Conservation (phyloP, 2,113 vertebrate genomes). For the Aegotheles bennettii region DNA sequence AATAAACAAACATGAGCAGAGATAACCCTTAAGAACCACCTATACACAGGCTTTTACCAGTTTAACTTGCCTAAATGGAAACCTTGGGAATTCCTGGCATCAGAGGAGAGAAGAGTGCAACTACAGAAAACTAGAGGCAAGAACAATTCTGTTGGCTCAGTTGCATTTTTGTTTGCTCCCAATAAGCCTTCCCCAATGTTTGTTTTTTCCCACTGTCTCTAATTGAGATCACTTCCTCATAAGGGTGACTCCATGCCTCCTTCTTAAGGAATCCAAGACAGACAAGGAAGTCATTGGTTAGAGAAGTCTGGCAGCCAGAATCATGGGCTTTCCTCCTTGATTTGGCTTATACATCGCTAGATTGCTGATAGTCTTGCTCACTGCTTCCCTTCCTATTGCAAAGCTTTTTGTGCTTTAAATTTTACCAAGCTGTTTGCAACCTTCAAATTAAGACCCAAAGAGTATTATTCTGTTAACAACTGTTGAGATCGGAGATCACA, state of each 20-base stretch:
- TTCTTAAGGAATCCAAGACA: not conserved
- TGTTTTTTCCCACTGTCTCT: not conserved
- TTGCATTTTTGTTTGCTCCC: not conserved
- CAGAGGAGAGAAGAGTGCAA: not conserved
- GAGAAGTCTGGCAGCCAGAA: not conserved
- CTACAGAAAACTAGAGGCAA: not conserved
- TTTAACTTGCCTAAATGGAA: not conserved
- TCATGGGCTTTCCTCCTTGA: not conserved
- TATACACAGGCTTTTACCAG: not conserved
- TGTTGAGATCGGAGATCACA: not conserved
- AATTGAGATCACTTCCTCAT: not conserved
- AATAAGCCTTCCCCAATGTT: not conserved
- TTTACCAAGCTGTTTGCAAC: not conserved
- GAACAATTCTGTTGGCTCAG: not conserved
- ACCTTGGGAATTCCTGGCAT: not conserved
- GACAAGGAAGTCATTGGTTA: not conserved
- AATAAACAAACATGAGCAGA: not conserved
- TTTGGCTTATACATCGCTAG: not conserved
- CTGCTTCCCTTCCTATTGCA: not conserved
- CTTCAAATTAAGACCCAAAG: not conserved
- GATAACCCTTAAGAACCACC: not conserved
- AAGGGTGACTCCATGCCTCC: not conserved
- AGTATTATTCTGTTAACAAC: not conserved
- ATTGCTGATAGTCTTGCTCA: not conserved
- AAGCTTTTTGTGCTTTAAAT: not conserved